Evolutionary conservation across 2,888 invertebrate genomes (phyloP).

Genomic region (Cancer borealis): DNA sequence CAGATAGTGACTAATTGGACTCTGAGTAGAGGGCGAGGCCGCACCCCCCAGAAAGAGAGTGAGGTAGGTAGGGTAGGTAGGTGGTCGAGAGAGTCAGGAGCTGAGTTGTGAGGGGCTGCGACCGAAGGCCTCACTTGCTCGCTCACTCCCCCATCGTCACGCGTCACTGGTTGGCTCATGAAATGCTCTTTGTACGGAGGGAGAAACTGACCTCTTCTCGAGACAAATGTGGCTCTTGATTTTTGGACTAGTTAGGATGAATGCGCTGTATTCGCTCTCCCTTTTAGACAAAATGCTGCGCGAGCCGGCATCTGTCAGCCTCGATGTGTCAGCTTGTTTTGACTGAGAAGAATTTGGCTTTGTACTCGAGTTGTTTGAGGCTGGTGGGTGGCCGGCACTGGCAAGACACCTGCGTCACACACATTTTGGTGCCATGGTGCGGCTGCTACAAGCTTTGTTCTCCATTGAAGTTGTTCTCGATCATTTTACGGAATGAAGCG

Average conservation of each 20-base stretch:
- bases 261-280: conserved; percentile 64
- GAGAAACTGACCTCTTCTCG: conserved; percentile 75
- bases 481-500: conserved; percentile 62
- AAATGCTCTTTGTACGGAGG: conserved; percentile 73
- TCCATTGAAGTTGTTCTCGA: conserved; percentile 65
- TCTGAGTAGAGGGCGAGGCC: conserved; percentile 31
- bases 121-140: conserved; percentile 56
- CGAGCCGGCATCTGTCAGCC: conserved; percentile 55
- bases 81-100: conserved; percentile 17
- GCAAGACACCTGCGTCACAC: conserved; percentile 62
- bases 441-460: conserved; percentile 67
- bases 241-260: conserved; percentile 68
- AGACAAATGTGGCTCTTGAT: conserved; percentile 67
- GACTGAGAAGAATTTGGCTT: conserved; percentile 50
- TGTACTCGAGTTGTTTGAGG: conserved; percentile 53
- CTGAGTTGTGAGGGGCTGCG: conserved; percentile 36
- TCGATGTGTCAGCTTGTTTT: conserved; percentile 54
- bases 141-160: conserved; percentile 64
- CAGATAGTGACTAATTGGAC: conserved; percentile 36
- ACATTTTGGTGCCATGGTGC: conserved; percentile 70
- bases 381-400: conserved; percentile 45
- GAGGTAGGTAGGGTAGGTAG: conserved; percentile 9
- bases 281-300: conserved; percentile 61
- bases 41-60: neutral
- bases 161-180: conserved; percentile 75